phyloP scores from a whole-genome alignment of 1,140 invertebrate genomes.

The Coboldia fuscipes region DNA sequence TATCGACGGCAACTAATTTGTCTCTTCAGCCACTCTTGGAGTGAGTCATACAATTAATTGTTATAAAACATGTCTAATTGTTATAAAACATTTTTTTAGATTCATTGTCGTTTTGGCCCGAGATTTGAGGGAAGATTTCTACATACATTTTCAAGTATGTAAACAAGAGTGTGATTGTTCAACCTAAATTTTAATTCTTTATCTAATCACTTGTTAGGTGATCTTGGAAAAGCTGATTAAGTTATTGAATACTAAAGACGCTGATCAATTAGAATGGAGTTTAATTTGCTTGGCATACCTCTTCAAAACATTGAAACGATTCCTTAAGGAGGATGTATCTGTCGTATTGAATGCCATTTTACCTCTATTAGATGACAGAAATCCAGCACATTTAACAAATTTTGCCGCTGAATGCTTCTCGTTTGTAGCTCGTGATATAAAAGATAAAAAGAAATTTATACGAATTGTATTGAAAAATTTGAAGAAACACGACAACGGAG shows the following conservation, averaged over 20 bases:
- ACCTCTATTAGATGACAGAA: conserved; percentile 46
- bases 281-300: conserved; percentile 68
- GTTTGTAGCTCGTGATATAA: conserved; percentile 73
- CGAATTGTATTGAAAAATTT: conserved; percentile 43
- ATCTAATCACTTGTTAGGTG: no score
- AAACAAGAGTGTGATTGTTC: conserved; percentile 11
- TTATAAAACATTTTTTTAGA: conserved; percentile 27
- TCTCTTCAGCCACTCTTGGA: conserved; percentile 62
- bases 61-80: background rate
- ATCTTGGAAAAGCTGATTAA: conserved; percentile 46
- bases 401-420: conserved; percentile 91
- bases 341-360: conserved; percentile 49
- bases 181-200: no score
- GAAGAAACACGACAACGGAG: conserved; percentile 37
- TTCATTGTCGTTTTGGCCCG: conserved; percentile 61
- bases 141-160: conserved; percentile 43
- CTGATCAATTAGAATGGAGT: conserved; percentile 61
- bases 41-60: conserved; percentile 29
- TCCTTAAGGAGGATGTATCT: conserved; percentile 56
- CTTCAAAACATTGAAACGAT: conserved; percentile 71
- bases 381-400: conserved; percentile 61
- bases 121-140: conserved; percentile 74
- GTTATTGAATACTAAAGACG: conserved; percentile 52
- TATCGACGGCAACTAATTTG: conserved; percentile 42
- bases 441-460: conserved; percentile 54